A percentile compares a stretch with the other conserved stretches of the same genome.
Conservation (phyloP, 2,797 vertebrate genomes). For the Novumbra hubbsi region DNA sequence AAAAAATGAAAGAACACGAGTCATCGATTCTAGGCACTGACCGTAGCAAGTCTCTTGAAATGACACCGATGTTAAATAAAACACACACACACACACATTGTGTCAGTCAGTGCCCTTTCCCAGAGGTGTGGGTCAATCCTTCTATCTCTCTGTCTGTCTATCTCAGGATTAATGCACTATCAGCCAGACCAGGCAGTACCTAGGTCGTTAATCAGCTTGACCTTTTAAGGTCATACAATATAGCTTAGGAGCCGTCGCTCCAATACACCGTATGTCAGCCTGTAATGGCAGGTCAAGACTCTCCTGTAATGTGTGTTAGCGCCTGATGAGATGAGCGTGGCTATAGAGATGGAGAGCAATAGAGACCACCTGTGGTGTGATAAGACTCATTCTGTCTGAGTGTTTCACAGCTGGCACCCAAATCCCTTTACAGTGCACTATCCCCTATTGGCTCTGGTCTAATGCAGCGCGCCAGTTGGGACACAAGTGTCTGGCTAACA, state of each 20-base stretch:
- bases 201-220: slow-evolving; percentile 44
- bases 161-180: slow-evolving; percentile 19
- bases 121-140: slow-evolving; percentile 40
- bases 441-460: too few species aligned
- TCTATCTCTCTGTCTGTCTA: not conserved
- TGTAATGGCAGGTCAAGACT: slow-evolving; percentile 41
- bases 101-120: slow-evolving; percentile 15
- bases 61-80: too few species aligned
- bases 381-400: not conserved
- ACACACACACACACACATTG: not conserved
- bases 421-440: not conserved
- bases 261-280: slow-evolving; percentile 32
- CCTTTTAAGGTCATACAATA: slow-evolving; percentile 32
- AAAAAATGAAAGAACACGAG: too few species aligned
- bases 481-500: slow-evolving; percentile 12
- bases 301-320: slow-evolving; percentile 44
- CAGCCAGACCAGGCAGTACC: slow-evolving; percentile 23
- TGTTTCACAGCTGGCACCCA: not conserved
- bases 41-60: too few species aligned
- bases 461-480: not conserved
- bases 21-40: too few species aligned
- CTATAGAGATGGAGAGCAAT: slow-evolving; percentile 14
- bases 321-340: slow-evolving; percentile 55
- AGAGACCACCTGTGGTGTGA: slow-evolving; percentile 3
- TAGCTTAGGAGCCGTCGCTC: slow-evolving; percentile 23